Conservation (phyloP, 2,797 vertebrate species). For the Ptychadena robeensis region DNA sequence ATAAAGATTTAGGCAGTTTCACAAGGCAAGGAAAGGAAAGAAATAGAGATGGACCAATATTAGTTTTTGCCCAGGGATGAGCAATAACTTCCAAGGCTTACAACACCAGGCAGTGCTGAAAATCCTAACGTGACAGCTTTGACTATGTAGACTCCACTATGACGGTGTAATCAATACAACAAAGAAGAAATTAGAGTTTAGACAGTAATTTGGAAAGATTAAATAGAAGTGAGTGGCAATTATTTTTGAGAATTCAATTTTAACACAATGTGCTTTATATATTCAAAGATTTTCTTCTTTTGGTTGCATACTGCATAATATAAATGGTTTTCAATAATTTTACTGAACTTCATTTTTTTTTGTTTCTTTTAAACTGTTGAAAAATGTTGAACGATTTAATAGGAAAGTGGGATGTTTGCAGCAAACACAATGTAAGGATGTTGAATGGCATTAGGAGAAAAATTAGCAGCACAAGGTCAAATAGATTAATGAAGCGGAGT, state of each 20-base stretch:
- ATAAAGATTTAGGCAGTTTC: too few relatives aligned
- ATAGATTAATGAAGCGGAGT: not conserved
- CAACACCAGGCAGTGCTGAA: not conserved
- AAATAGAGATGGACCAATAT: too few relatives aligned
- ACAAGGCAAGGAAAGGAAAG: too few relatives aligned
- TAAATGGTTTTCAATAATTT: not conserved
- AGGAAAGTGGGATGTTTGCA: not conserved
- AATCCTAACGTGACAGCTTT: not conserved
- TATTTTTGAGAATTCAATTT: not conserved
- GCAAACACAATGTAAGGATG: not conserved
- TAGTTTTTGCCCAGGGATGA: too few relatives aligned
- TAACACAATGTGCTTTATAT: too few relatives aligned
- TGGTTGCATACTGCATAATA: not conserved
- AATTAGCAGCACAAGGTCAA: not conserved
- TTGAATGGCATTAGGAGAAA: not conserved
- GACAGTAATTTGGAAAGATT: too few relatives aligned
- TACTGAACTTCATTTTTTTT: not conserved
- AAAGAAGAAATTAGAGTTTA: not conserved
- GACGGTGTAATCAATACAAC: slow-evolving; percentile 1
- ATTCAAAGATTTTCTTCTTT: not conserved
- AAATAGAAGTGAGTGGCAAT: not conserved
- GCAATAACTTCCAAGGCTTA: slow-evolving; percentile 57
- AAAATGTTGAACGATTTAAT: not conserved
- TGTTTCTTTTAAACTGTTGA: not conserved
- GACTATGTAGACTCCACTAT: slow-evolving; percentile 2